Conservation (phyloP, 2,113 vertebrate species). For the Smithornis capensis region DNA sequence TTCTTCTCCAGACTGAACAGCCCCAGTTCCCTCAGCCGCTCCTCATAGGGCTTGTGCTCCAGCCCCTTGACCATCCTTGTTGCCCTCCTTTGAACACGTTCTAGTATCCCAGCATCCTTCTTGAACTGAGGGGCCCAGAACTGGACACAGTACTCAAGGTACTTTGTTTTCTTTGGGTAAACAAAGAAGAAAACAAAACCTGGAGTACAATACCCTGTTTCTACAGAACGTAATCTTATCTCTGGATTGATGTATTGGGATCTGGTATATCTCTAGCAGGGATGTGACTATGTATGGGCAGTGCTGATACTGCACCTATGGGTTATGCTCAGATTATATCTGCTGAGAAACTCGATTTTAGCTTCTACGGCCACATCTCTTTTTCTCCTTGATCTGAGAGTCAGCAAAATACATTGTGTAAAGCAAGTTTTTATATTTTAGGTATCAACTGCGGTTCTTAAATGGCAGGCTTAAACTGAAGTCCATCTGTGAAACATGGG, state of each 20-base stretch:
- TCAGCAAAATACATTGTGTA: neutral
- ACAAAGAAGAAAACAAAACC: neutral
- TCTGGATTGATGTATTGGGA: neutral
- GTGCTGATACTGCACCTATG: neutral
- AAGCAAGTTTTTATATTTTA: neutral
- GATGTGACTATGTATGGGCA: neutral
- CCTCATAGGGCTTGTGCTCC: too few species aligned
- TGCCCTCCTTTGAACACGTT: too few species aligned
- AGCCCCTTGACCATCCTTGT: too few species aligned
- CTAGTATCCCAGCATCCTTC: too few species aligned
- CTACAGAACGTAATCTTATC: neutral
- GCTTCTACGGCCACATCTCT: neutral
- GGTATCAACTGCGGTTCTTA: neutral
- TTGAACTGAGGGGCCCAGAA: too few species aligned
- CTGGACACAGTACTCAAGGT: too few species aligned
- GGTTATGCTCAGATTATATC: neutral
- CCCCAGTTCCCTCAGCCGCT: too few species aligned
- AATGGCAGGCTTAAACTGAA: neutral
- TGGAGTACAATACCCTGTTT: neutral
- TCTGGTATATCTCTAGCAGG: neutral
- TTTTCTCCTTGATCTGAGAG: neutral
- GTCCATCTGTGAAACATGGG: neutral
- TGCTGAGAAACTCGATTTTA: neutral
- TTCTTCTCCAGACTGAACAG: too few species aligned
- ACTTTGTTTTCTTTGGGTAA: too few species aligned